Conservation (phyloP, 2,888 invertebrate species). For the Latheticus oryzae region DNA sequence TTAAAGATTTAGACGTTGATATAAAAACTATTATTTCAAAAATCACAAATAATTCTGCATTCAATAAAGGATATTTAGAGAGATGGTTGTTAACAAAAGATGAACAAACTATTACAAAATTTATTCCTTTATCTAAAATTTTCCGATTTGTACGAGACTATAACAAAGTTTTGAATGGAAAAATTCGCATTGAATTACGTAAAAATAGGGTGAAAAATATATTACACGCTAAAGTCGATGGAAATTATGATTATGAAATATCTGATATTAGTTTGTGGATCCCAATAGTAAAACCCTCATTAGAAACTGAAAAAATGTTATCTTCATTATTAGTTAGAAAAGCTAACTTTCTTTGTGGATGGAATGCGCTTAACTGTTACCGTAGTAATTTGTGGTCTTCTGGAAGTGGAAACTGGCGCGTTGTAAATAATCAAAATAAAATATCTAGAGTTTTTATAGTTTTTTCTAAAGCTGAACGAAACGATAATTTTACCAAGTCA, state of each 20-base stretch:
- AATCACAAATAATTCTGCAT: conserved; percentile 14
- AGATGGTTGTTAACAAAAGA: conserved; percentile 17
- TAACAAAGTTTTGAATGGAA: conserved; percentile 14
- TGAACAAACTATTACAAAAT: conserved; percentile 16
- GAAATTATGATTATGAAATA: conserved; percentile 12
- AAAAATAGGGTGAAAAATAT: conserved; percentile 6
- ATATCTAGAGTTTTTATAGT: conserved; percentile 26
- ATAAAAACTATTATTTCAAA: conserved; percentile 6
- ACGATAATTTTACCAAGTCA: conserved; percentile 9
- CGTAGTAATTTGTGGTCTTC: conserved; percentile 32
- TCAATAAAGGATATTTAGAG: too few species aligned
- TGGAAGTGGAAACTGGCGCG: conserved; percentile 24
- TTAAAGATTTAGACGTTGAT: conserved; percentile 10
- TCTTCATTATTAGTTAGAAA: conserved; percentile 24
- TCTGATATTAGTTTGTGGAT: conserved; percentile 13
- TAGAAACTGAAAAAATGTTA: conserved; percentile 23
- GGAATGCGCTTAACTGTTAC: conserved; percentile 32
- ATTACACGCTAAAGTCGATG: conserved; percentile 2
- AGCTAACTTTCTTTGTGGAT: conserved; percentile 27
- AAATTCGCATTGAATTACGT: conserved; percentile 11
- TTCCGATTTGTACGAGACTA: conserved; percentile 11
- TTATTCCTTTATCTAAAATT: conserved; percentile 19
- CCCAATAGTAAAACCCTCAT: conserved; percentile 18
- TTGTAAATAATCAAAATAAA: conserved; percentile 31
- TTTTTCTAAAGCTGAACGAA: conserved; percentile 24